Evolutionary conservation across 2,888 invertebrate genomes (phyloP), one percentile per base, ranked within the genome.

Genomic region (Ochropleura plecta): DNA sequence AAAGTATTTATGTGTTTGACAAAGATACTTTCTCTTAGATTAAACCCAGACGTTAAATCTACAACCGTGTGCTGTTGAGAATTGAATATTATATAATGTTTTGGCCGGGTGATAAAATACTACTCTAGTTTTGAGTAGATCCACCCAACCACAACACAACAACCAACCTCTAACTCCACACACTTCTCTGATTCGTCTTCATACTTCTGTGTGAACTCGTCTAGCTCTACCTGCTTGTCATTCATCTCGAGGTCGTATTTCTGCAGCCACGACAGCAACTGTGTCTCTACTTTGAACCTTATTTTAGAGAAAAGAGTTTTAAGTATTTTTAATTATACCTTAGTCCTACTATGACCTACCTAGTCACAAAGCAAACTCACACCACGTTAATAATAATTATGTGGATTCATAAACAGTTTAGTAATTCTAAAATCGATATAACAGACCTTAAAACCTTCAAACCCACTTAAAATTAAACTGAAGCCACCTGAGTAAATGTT

Each of bases 231-330:
- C 75, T 97, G 97, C 81, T 97, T 97, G 66, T 97, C 97, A 0
- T 95, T 96, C 93, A 97, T 97, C 88, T 97, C 97, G 10, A 92
- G 76, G 82, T 97, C 97, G 81, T 97, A 97, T 85, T 97, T 97
- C 74, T 96, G 94, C 10, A 97, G 90, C 97, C 97, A 97, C 55
- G 96, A 97, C 4, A 96, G 84, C 71, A 97, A 87, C 87, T 97
- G 97, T 0, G 97, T 96, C 86, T 97, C 97, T 49, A 97, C 95
- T 92, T 97, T 97, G 73, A 95, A 95, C 85, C 97, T 96, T 44
- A 62, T 62, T 62, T 62, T 60, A 60, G 3, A 62, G 12, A 62
- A n/a, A 44, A 44, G 7, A 0, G n/a, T 10, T n/a, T 12, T 18
- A 42, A 18, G 8, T n/a, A 62, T n/a, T 42, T 42, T 60, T n/a